A percentile compares a stretch with the other conserved stretches of the same genome.
These are phyloP conservation scores for Nycticebus coucang DNA, from an alignment of 2,113 vertebrate species.

Conservation along the genomic window DNA sequence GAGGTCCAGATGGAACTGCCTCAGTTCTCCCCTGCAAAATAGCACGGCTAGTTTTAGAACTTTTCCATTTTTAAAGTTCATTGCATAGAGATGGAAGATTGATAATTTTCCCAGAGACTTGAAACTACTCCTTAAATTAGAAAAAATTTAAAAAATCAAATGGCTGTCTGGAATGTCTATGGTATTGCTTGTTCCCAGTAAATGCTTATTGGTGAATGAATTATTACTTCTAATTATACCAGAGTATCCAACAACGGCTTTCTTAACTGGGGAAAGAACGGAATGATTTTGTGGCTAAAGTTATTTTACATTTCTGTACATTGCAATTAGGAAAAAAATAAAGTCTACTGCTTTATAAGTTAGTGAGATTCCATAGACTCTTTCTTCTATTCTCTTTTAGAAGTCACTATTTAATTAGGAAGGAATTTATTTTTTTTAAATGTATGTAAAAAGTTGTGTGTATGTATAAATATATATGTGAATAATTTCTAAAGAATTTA, in stretches of 20 bases:
- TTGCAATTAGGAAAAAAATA: background rate
- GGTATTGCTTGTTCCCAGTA: background rate
- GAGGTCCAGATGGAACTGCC: accelerated
- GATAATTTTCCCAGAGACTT: background rate
- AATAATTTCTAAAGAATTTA: slow-evolving; percentile 17
- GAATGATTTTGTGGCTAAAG: background rate
- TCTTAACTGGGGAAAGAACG: background rate
- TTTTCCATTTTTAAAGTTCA: background rate
- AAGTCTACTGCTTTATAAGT: background rate
- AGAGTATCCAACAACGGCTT: background rate
- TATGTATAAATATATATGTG: background rate
- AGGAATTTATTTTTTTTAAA: slow-evolving; percentile 6
- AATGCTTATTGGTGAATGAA: background rate
- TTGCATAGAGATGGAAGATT: background rate
- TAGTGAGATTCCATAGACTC: background rate
- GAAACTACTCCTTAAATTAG: background rate
- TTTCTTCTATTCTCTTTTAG: background rate
- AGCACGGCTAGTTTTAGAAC: background rate
- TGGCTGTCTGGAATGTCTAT: background rate
- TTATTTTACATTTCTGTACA: slow-evolving; percentile 35
- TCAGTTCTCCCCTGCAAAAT: background rate
- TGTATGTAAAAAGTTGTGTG: background rate
- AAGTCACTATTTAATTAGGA: slow-evolving; percentile 16
- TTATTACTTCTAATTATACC: background rate
- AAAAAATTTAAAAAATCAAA: background rate